phyloP scores from a whole-genome alignment of 1,140 invertebrate genomes.

The Dendrolimus kikuchii region DNA sequence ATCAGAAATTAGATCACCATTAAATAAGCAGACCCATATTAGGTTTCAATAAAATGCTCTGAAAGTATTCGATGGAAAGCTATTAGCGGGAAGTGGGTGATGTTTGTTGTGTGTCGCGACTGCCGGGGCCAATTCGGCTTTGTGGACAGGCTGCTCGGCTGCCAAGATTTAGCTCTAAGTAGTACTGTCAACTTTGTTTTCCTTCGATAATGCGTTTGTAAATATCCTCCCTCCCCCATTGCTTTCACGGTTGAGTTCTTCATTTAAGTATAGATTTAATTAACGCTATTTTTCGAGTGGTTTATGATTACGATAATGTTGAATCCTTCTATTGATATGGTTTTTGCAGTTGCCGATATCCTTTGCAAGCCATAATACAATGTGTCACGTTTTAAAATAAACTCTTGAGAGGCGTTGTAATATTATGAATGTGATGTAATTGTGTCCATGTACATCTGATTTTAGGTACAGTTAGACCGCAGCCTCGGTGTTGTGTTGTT shows the following conservation, averaged over 20 bases:
- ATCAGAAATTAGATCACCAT: too few relatives aligned
- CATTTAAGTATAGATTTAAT: constrained; percentile 44
- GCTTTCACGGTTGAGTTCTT: constrained; percentile 29
- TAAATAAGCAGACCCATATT: too few relatives aligned
- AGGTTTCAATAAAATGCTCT: too few relatives aligned
- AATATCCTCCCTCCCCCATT: constrained; percentile 32
- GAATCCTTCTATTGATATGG: not conserved
- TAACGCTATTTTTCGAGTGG: constrained; percentile 36
- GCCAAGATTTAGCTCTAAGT: constrained; percentile 30
- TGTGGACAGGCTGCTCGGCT: not conserved
- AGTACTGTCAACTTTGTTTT: constrained; percentile 51
- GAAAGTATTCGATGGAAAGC: not conserved
- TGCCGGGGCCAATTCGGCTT: constrained; percentile 8
- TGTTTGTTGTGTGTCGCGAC: constrained; percentile 43
- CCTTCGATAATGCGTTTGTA: constrained; percentile 50
- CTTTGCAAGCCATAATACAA: constrained; percentile 12
- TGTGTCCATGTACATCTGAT: constrained; percentile 4
- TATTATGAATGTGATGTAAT: constrained; percentile 17
- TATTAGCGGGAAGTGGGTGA: constrained; percentile 12
- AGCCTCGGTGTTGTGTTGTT: constrained; percentile 23
- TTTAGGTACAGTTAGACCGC: constrained; percentile 26
- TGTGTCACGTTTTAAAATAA: constrained; percentile 13
- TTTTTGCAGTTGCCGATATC: constrained; percentile 11
- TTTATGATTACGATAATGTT: not conserved
- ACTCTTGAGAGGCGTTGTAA: constrained; percentile 6